Conservation (phyloP, 2,113 vertebrate genomes). For the Podarcis muralis region DNA sequence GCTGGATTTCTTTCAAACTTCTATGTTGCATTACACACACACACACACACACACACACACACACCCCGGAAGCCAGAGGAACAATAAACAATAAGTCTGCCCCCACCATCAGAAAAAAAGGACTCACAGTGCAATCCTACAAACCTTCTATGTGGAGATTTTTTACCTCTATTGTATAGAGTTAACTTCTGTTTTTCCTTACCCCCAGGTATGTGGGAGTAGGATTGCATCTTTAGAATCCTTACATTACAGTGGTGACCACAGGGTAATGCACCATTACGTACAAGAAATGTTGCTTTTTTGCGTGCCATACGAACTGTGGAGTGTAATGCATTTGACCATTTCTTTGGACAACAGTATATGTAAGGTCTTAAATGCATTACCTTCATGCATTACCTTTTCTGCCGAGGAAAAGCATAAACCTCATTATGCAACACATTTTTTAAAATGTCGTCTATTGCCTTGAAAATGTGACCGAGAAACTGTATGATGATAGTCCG, state of each 20-base stretch:
- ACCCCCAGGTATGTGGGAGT: too few species aligned
- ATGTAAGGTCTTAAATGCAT: not conserved
- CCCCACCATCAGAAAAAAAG: not conserved
- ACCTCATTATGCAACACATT: not conserved
- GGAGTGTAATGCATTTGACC: not conserved
- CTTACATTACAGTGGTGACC: not conserved
- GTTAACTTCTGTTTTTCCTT: too few species aligned
- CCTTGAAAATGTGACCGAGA: not conserved
- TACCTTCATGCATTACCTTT: not conserved
- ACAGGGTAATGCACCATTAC: not conserved
- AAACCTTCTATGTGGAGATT: too few species aligned
- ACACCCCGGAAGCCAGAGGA: not conserved
- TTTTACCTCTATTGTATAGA: too few species aligned
- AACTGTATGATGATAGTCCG: too few species aligned
- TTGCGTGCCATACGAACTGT: not conserved
- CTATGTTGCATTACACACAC: too few species aligned
- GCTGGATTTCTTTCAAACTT: too few species aligned
- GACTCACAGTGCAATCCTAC: not conserved
- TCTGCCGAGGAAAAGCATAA: not conserved
- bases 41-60: too few species aligned
- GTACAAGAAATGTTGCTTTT: not conserved
- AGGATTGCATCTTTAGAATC: too few species aligned
- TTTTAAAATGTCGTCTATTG: not conserved
- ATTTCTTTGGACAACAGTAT: not conserved
- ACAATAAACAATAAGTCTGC: not conserved